Evolutionary conservation across 2,113 vertebrate genomes (phyloP).

Genomic region (Erinaceus europaeus): DNA sequence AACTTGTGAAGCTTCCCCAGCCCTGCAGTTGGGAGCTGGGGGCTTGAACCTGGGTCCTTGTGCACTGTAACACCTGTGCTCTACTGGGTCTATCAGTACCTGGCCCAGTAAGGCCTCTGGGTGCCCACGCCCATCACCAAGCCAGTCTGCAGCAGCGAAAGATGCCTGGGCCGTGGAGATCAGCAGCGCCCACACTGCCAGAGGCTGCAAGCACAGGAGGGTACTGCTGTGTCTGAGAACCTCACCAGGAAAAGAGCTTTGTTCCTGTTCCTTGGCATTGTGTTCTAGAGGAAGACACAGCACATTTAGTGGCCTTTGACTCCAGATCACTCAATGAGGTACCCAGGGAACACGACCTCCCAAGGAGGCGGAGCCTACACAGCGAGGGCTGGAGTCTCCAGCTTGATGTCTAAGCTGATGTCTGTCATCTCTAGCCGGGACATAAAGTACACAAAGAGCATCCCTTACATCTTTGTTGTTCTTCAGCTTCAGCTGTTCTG

Average conservation of each 20-base stretch:
- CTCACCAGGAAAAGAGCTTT: too few species aligned
- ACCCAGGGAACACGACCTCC: background rate
- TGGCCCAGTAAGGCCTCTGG: too few species aligned
- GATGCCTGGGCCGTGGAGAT: background rate
- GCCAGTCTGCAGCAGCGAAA: background rate
- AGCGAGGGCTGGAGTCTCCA: background rate
- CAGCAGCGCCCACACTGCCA: background rate
- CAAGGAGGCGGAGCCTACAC: fast-evolving
- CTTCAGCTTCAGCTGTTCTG: background rate
- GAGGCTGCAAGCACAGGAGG: background rate
- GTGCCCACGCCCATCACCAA: background rate
- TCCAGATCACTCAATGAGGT: fast-evolving
- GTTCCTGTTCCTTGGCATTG: too few species aligned
- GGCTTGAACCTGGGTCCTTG: too few species aligned
- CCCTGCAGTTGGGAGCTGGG: too few species aligned
- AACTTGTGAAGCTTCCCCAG: too few species aligned
- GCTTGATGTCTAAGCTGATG: background rate
- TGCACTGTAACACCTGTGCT: too few species aligned
- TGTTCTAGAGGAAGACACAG: background rate
- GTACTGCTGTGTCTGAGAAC: too few species aligned
- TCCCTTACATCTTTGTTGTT: background rate
- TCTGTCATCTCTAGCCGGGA: background rate
- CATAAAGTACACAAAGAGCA: background rate
- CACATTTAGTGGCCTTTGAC: background rate
- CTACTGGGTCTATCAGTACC: too few species aligned